These are phyloP conservation scores for Neotragus moschatus DNA, from an alignment of 2,113 vertebrate genomes.

Conservation along the genomic window DNA sequence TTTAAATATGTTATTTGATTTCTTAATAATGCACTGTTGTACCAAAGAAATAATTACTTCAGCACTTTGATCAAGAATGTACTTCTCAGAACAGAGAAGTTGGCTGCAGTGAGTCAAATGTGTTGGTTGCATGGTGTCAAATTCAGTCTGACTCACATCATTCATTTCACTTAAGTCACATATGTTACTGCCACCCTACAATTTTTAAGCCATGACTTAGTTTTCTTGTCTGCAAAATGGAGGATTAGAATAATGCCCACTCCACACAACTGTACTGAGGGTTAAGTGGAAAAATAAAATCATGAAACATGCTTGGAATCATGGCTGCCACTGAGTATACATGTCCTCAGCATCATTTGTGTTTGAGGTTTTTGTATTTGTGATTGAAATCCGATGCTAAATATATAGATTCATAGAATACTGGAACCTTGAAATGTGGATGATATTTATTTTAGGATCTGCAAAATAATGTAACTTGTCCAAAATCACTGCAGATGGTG, in stretches of 20 bases:
- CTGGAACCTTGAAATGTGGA: neutral
- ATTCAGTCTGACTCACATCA: neutral
- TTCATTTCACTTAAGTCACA: neutral
- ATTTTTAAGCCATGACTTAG: neutral
- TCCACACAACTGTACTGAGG: neutral
- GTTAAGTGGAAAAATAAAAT: neutral
- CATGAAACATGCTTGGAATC: neutral
- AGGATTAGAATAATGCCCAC: neutral
- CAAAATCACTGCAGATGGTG: neutral
- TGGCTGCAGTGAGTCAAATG: neutral
- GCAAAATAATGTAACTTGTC: neutral
- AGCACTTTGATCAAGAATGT: too few relatives aligned
- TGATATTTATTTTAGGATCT: neutral
- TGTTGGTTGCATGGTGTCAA: neutral
- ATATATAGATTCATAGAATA: neutral
- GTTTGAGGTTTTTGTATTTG: neutral
- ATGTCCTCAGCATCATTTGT: neutral
- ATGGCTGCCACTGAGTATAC: neutral
- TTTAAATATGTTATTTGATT: neutral
- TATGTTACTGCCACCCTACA: neutral
- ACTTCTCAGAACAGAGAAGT: neutral
- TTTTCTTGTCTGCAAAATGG: neutral
- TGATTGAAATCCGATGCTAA: neutral
- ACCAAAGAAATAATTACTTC: neutral
- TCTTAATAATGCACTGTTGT: neutral